Conservation (phyloP, 2,888 invertebrate species). For the Uropetala carovei region DNA sequence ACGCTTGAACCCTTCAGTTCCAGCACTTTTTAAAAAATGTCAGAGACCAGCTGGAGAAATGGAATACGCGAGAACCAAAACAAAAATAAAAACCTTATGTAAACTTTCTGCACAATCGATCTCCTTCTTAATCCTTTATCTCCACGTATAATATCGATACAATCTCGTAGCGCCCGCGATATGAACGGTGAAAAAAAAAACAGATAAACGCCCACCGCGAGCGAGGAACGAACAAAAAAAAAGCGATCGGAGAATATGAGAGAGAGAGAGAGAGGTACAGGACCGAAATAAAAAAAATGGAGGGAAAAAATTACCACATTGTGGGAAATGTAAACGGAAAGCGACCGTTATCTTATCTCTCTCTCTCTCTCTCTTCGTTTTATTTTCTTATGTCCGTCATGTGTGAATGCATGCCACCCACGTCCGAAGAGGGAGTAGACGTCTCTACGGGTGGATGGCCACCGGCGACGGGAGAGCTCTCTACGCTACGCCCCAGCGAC, state of each 20-base stretch:
- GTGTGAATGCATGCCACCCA: conserved; percentile 50
- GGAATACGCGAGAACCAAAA: too few species aligned
- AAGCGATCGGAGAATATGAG: not conserved
- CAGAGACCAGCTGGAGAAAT: too few species aligned
- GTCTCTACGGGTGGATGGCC: not conserved
- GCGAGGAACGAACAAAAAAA: not conserved
- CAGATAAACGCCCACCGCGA: too few species aligned
- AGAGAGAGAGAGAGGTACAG: not conserved
- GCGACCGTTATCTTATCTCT: conserved; percentile 29
- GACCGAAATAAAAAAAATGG: not conserved
- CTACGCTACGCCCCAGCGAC: conserved; percentile 27
- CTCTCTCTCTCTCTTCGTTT: conserved; percentile 21
- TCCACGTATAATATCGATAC: too few species aligned
- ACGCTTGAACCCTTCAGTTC: too few species aligned
- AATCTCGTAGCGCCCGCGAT: too few species aligned
- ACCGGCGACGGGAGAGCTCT: not conserved
- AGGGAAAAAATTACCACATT: conserved; percentile 4
- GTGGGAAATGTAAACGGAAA: conserved; percentile 59
- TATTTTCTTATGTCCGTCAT: conserved; percentile 7
- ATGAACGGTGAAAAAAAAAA: too few species aligned
- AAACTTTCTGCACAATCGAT: too few species aligned
- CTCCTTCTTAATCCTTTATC: too few species aligned
- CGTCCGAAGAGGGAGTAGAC: not conserved
- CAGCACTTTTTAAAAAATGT: too few species aligned
- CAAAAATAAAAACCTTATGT: too few species aligned